phyloP scores from a whole-genome alignment of 2,113 vertebrate genomes.

The Rallus limicola region DNA sequence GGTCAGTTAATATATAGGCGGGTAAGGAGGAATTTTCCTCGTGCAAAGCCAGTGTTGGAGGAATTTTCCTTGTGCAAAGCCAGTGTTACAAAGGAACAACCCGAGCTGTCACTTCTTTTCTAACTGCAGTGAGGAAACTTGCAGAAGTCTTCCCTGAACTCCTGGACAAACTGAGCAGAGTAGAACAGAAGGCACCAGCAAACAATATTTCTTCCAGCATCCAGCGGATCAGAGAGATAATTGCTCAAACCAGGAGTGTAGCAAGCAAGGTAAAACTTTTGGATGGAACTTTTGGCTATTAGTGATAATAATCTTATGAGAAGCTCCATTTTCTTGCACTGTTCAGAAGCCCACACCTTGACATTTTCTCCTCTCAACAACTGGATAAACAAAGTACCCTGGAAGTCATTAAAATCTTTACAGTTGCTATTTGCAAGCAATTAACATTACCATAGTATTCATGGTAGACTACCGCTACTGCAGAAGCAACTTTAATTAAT shows the following conservation, averaged over 20 bases:
- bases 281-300: neutral
- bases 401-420: neutral
- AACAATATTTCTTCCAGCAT: constrained; percentile 94
- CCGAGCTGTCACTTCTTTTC: neutral
- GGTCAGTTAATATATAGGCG: neutral
- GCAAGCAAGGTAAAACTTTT: constrained; percentile 88
- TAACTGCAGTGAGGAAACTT: constrained; percentile 84
- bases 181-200: constrained; percentile 90
- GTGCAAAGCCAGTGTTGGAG: neutral
- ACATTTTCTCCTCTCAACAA: neutral
- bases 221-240: constrained; percentile 89
- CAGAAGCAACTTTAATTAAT: neutral
- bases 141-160: constrained; percentile 88
- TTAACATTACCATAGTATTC: neutral
- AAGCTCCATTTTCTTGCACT: neutral
- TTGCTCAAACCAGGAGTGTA: constrained; percentile 94
- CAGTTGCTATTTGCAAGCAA: neutral
- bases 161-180: constrained; percentile 85
- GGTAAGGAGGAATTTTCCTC: neutral
- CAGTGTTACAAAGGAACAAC: neutral
- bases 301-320: neutral
- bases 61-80: neutral
- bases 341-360: neutral
- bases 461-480: neutral
- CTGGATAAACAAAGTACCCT: neutral